Conservation (phyloP, 2,888 invertebrate genomes). For the Psococerastis gibbosa region DNA sequence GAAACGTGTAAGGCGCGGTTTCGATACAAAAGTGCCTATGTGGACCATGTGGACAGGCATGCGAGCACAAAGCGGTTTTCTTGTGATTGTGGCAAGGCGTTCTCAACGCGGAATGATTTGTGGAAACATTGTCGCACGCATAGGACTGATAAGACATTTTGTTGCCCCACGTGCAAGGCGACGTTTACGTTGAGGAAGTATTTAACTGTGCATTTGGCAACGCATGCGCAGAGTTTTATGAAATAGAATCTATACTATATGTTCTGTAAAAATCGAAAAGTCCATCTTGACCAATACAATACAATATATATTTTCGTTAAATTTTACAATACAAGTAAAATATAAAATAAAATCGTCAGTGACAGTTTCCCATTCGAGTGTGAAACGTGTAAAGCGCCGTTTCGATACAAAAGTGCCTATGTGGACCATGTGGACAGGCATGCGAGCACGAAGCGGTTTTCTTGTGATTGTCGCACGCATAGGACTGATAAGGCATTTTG, state of each 20-base stretch:
- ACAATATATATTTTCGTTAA: no score
- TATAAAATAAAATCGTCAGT: neutral
- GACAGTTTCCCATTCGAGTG: neutral
- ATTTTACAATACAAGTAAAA: no score
- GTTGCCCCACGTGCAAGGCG: neutral
- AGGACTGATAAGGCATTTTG: neutral
- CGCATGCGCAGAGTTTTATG: neutral
- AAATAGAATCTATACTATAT: no score
- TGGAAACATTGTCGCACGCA: slow-evolving; percentile 2
- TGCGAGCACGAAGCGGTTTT: neutral
- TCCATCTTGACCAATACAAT: no score
- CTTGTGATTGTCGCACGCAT: neutral
- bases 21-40: neutral
- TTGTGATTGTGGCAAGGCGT: slow-evolving; percentile 4
- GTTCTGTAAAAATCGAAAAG: no score
- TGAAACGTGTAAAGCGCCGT: neutral
- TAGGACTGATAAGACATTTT: neutral
- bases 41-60: slow-evolving; percentile 2
- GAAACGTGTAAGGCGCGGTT: neutral
- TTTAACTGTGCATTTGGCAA: neutral
- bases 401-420: neutral
- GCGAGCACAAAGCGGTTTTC: neutral
- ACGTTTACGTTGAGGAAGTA: neutral
- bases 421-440: slow-evolving; percentile 2
- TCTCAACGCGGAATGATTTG: slow-evolving; percentile 1